These are phyloP conservation scores for Acanthornis magna DNA, from an alignment of 2,797 vertebrate species.

Conservation along the genomic window DNA sequence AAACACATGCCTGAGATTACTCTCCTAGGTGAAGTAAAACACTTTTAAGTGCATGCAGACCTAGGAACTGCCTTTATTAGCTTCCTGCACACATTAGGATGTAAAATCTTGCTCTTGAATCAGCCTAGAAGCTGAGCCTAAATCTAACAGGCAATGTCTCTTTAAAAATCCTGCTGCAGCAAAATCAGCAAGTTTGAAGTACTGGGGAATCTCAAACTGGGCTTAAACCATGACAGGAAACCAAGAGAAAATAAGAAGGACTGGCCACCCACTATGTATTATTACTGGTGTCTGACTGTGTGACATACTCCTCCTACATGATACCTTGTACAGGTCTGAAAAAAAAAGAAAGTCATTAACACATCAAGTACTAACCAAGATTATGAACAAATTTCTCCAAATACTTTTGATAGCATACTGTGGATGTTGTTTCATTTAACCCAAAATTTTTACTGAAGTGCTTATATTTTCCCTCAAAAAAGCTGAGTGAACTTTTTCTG, in stretches of 20 bases:
- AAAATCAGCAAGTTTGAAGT: constrained; percentile 45
- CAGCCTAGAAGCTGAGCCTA: background rate
- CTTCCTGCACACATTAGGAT: background rate
- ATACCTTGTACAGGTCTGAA: background rate
- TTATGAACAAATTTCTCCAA: background rate
- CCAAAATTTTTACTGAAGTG: constrained; percentile 1
- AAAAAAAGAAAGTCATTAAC: background rate
- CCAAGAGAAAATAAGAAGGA: constrained; percentile 51
- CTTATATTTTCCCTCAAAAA: background rate
- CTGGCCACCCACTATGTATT: constrained; percentile 54
- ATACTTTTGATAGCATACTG: background rate
- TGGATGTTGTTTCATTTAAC: background rate
- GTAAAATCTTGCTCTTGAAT: background rate
- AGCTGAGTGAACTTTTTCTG: background rate
- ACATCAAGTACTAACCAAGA: background rate
- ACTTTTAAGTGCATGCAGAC: background rate
- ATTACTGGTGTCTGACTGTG: constrained; percentile 19
- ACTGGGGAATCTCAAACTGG: constrained; percentile 13
- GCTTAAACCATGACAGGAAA: constrained; percentile 53
- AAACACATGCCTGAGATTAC: background rate
- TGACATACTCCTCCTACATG: background rate
- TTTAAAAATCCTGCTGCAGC: constrained; percentile 13
- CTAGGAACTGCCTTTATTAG: background rate
- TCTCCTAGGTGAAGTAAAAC: background rate
- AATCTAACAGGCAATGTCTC: background rate